Evolutionary conservation across 1,140 invertebrate genomes (phyloP).

Genomic region (Drosophila arawakana): DNA sequence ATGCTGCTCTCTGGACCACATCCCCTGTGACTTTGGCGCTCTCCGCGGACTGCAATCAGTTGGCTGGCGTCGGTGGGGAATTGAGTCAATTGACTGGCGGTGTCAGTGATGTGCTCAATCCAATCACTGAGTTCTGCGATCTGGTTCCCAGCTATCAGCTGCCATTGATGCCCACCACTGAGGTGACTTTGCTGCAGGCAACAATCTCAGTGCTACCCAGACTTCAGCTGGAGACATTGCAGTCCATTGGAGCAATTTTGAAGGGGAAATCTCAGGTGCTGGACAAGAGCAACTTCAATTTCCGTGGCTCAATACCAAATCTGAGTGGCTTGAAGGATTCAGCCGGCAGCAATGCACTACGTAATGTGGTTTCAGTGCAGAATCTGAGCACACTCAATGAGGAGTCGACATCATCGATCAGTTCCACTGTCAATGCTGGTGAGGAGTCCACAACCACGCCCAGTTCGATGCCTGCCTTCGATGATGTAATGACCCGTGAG

Average conservation of each 20-base stretch:
- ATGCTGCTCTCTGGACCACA: constrained; percentile 89
- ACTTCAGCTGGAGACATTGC: constrained; percentile 89
- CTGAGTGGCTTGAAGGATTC: constrained; percentile 64
- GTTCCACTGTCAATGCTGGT: constrained; percentile 25
- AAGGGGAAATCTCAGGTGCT: constrained; percentile 85
- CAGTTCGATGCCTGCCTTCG: constrained; percentile 78
- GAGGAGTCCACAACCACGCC: constrained; percentile 48
- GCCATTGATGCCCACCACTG: constrained; percentile 84
- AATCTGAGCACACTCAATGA: constrained; percentile 79
- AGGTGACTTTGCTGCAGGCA: constrained; percentile 87
- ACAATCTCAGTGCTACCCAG: constrained; percentile 90
- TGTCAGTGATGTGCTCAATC: constrained; percentile 86
- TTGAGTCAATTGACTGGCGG: constrained; percentile 84
- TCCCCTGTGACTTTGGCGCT: constrained; percentile 89
- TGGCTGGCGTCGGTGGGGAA: constrained; percentile 81
- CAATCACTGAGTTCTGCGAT: constrained; percentile 92
- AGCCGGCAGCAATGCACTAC: constrained; percentile 44
- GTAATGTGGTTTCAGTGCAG: constrained; percentile 81
- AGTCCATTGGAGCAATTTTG: constrained; percentile 87
- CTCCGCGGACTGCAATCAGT: constrained; percentile 87
- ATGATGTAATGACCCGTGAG: constrained; percentile 85
- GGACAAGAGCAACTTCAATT: constrained; percentile 83
- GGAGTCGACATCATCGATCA: constrained; percentile 51
- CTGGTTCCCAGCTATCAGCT: constrained; percentile 88
- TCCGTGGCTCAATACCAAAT: constrained; percentile 80